phyloP scores from a whole-genome alignment of 2,888 invertebrate species.

The Acronicta leporina region DNA sequence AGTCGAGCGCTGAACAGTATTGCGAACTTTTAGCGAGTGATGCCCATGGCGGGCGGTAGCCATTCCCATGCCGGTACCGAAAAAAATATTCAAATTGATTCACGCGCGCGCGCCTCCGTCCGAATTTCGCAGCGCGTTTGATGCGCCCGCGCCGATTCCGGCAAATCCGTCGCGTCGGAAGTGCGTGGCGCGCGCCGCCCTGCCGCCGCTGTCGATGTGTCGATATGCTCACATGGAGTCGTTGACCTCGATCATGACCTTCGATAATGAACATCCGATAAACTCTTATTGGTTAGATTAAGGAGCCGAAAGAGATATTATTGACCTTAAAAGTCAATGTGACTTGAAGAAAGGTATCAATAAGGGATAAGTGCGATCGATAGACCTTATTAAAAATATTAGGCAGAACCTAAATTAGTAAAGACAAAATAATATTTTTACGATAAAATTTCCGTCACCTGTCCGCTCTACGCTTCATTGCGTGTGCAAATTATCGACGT shows the following conservation, averaged over 20 bases:
- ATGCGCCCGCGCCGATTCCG: constrained; percentile 89
- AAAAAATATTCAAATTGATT: constrained; percentile 88
- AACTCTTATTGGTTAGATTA: constrained; percentile 78
- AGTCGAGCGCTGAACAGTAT: constrained; percentile 53
- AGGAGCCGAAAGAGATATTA: constrained; percentile 64
- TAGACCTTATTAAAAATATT: not conserved
- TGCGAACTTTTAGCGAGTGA: constrained; percentile 60
- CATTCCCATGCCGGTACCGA: constrained; percentile 84
- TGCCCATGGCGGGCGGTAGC: constrained; percentile 66
- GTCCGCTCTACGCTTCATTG: constrained; percentile 44
- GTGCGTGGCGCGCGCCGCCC: constrained; percentile 83
- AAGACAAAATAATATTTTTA: constrained; percentile 24
- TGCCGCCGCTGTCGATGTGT: constrained; percentile 78
- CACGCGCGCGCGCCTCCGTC: constrained; percentile 86
- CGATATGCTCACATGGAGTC: constrained; percentile 84
- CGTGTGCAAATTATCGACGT: constrained; percentile 79
- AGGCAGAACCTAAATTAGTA: constrained; percentile 14
- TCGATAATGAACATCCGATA: constrained; percentile 77
- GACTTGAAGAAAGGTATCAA: constrained; percentile 10
- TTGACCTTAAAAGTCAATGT: constrained; percentile 33
- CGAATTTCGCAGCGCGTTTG: constrained; percentile 87
- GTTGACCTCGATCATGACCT: constrained; percentile 84
- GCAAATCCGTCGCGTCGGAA: constrained; percentile 89
- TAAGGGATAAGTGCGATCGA: not conserved
- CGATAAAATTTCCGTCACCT: constrained; percentile 45